Percentiles rank a stretch among this genome's conserved stretches.
Conservation (phyloP, 2,888 invertebrate species). For the Coelogynopora nodosa region DNA sequence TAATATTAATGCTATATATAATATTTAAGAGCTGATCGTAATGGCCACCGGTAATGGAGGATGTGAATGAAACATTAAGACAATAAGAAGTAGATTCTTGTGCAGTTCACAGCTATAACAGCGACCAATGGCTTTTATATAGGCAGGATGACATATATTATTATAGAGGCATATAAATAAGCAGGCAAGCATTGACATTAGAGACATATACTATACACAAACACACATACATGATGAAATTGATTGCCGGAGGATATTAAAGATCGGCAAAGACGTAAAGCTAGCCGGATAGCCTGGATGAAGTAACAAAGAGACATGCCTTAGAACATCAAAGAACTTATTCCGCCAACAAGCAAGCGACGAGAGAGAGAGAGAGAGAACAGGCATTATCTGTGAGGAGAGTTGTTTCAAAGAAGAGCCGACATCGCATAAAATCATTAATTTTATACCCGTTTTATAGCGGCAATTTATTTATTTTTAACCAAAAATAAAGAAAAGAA, state of each 20-base stretch:
- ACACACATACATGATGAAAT: neutral
- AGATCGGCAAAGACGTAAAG: neutral
- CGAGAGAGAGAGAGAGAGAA: neutral
- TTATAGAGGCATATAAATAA: too few relatives aligned
- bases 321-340: neutral
- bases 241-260: neutral
- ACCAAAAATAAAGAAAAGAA: neutral
- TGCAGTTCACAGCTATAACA: too few relatives aligned
- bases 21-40: too few relatives aligned
- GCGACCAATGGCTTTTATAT: too few relatives aligned
- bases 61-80: too few relatives aligned
- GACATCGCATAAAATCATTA: conserved; percentile 18
- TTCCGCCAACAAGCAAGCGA: neutral
- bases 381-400: conserved; percentile 1
- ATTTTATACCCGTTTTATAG: conserved; percentile 17
- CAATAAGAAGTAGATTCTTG: too few relatives aligned
- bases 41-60: too few relatives aligned
- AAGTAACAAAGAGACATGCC: neutral
- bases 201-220: too few relatives aligned
- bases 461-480: neutral
- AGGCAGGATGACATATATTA: too few relatives aligned
- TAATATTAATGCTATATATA: too few relatives aligned
- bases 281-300: neutral
- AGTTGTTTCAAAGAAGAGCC: conserved; percentile 18
- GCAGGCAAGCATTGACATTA: too few relatives aligned